These are phyloP conservation scores for Acanthurus tractus DNA, from an alignment of 2,797 vertebrate species.

Conservation along the genomic window DNA sequence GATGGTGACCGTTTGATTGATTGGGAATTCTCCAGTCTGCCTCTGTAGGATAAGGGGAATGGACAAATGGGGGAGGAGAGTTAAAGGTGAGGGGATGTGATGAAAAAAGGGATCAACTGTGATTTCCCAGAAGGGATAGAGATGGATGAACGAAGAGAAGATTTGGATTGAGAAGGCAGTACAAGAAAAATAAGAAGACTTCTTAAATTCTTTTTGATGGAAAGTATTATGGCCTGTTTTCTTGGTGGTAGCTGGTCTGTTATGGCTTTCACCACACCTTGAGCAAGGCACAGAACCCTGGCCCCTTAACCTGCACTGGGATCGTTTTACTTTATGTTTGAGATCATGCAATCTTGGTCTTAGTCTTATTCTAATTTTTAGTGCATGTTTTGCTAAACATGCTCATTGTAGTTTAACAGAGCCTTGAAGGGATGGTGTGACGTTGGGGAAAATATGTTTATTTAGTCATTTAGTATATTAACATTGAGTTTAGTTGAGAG, in stretches of 20 bases:
- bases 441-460: no score
- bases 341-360: neutral
- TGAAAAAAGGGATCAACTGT: conserved; percentile 68
- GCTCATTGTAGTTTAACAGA: neutral
- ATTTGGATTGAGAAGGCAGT: conserved; percentile 47
- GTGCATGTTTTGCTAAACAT: neutral
- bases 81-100: conserved; percentile 47
- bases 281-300: conserved; percentile 2
- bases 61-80: conserved; percentile 47
- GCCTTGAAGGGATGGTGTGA: neutral
- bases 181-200: conserved; percentile 56
- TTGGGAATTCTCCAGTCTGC: conserved; percentile 43
- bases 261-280: neutral
- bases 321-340: neutral
- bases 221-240: conserved; percentile 28
- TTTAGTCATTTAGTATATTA: no score
- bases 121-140: conserved; percentile 73
- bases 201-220: conserved; percentile 63
- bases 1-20: conserved; percentile 59
- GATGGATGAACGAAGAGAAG: conserved; percentile 56
- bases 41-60: conserved; percentile 46
- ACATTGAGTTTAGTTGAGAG: neutral
- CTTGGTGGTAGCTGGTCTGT: neutral
- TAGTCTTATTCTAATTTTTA: neutral
- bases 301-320: neutral